These are phyloP conservation scores for Regulus satrapa DNA, from an alignment of 2,113 vertebrate genomes.

Conservation along the genomic window DNA sequence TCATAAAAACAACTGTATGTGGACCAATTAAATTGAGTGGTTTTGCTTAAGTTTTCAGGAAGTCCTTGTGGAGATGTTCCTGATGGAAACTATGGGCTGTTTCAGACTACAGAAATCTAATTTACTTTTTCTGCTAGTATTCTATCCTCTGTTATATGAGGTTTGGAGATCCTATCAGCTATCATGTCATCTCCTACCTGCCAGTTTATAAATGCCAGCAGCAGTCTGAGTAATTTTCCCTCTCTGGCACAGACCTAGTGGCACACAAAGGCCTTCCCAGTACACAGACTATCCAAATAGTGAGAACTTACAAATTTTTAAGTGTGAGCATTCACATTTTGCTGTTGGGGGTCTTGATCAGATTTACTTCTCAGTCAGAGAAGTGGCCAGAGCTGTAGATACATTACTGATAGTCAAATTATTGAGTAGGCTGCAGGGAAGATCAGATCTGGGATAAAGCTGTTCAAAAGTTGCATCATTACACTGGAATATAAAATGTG, in stretches of 20 bases:
- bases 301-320: neutral
- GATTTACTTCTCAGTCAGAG: neutral
- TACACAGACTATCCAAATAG: neutral
- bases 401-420: neutral
- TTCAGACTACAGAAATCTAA: neutral
- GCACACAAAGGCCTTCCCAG: neutral
- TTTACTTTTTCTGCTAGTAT: neutral
- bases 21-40: rapidly evolving
- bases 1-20: neutral
- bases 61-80: neutral
- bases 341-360: neutral
- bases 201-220: neutral
- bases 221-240: neutral
- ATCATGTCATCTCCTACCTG: neutral
- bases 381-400: neutral
- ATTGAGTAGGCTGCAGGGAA: neutral
- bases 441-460: neutral
- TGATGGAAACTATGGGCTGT: neutral
- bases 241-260: neutral
- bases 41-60: neutral
- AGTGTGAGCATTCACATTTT: neutral
- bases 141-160: neutral
- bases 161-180: neutral
- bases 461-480: neutral
- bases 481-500: neutral